phyloP scores from a whole-genome alignment of 1,140 invertebrate genomes.

The Zophobas morio region DNA sequence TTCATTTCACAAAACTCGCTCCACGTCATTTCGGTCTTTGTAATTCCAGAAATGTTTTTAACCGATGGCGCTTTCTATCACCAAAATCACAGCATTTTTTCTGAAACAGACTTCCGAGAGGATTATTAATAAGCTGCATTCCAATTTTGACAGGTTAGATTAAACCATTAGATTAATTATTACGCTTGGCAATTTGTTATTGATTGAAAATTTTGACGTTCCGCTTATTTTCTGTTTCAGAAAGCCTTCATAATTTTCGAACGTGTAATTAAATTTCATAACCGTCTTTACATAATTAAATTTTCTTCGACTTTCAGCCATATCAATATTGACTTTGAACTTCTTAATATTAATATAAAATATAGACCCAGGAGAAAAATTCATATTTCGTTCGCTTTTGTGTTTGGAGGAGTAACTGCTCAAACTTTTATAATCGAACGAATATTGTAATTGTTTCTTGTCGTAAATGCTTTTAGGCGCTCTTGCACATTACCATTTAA shows the following conservation, averaged over 20 bases:
- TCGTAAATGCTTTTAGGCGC: no score
- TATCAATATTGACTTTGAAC: constrained; percentile 52
- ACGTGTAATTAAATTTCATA: constrained; percentile 52
- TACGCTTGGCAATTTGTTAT: constrained; percentile 41
- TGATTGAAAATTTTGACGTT: constrained; percentile 34
- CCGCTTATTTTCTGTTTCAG: constrained; percentile 25
- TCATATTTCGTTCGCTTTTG: constrained; percentile 25
- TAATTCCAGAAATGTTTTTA: not conserved
- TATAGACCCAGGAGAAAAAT: constrained; percentile 28
- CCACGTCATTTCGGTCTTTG: not conserved
- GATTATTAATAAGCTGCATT: constrained; percentile 19
- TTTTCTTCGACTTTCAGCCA: constrained; percentile 46
- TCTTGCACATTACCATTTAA: no score
- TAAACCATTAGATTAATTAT: constrained; percentile 48
- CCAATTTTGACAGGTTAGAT: constrained; percentile 36
- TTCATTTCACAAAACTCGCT: not conserved
- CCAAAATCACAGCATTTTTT: not conserved
- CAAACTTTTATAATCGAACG: constrained; percentile 8
- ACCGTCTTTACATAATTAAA: constrained; percentile 49
- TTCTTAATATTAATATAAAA: constrained; percentile 49
- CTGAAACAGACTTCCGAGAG: not conserved
- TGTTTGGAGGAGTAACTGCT: constrained; percentile 9
- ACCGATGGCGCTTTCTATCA: not conserved
- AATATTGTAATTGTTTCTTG: constrained; percentile 4
- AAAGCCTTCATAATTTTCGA: constrained; percentile 49